These are phyloP conservation scores for Drosophila virilis DNA, from an alignment of 1,140 invertebrate species.

Conservation along the genomic window DNA sequence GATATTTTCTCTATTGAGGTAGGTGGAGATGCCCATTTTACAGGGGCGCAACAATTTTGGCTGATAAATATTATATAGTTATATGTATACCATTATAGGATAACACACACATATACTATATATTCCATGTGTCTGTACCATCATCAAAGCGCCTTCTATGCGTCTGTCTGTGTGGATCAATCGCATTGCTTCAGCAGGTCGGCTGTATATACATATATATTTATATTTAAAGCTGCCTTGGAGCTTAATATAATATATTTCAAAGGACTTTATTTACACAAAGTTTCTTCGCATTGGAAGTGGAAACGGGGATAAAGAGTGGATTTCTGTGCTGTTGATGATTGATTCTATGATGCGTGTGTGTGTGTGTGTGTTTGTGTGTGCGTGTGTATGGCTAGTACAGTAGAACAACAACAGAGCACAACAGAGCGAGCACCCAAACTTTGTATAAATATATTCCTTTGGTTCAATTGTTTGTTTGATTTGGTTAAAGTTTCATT, in stretches of 20 bases:
- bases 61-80: constrained; percentile 43
- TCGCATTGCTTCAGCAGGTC: constrained; percentile 73
- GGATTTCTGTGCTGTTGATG: not conserved
- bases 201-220: constrained; percentile 29
- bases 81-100: constrained; percentile 26
- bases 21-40: constrained; percentile 26
- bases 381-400: constrained; percentile 30
- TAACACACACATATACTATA: constrained; percentile 38
- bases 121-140: constrained; percentile 42
- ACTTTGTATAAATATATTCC: constrained; percentile 84
- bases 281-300: constrained; percentile 69
- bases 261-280: constrained; percentile 84
- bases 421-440: constrained; percentile 46
- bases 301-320: constrained; percentile 26
- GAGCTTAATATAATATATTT: constrained; percentile 30
- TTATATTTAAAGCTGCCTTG: constrained; percentile 14
- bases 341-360: constrained; percentile 14
- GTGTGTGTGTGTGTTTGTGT: constrained; percentile 3
- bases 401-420: constrained; percentile 41
- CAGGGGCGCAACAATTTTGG: constrained; percentile 37
- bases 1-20: constrained; percentile 17
- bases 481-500: constrained; percentile 39
- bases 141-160: constrained; percentile 48
- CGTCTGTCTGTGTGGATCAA: constrained; percentile 75
- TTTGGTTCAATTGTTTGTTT: constrained; percentile 54